Percentiles rank a stretch among this genome's conserved stretches.
Conservation (phyloP, 2,797 vertebrate genomes). For the Trematomus bernacchii region DNA sequence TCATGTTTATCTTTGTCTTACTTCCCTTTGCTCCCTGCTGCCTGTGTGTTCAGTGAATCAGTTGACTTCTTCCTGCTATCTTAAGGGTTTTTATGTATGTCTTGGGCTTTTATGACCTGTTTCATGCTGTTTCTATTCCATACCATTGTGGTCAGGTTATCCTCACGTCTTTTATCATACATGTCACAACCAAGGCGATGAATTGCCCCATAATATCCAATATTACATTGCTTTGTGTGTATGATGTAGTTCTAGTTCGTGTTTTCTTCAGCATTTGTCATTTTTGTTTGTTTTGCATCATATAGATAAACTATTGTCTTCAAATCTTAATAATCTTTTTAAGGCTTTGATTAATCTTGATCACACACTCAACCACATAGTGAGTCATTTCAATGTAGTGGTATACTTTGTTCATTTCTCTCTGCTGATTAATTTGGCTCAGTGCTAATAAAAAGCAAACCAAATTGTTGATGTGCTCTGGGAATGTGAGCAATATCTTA, state of each 20-base stretch:
- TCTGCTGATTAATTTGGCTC: constrained; percentile 24
- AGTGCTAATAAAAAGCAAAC: constrained; percentile 11
- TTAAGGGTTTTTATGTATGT: constrained; percentile 46
- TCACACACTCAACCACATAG: not conserved
- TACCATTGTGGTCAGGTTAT: constrained; percentile 18
- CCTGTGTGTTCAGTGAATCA: constrained; percentile 64
- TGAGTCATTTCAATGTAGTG: constrained; percentile 4
- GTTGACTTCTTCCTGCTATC: constrained; percentile 61
- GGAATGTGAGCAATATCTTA: constrained; percentile 19
- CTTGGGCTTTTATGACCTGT: constrained; percentile 69
- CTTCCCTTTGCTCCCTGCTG: constrained; percentile 7
- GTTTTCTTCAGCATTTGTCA: constrained; percentile 9
- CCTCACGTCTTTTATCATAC: constrained; percentile 60
- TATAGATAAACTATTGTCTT: constrained; percentile 33
- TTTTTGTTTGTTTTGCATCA: constrained; percentile 38
- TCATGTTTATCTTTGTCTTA: constrained; percentile 34
- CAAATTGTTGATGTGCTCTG: not conserved
- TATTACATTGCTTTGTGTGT: constrained; percentile 9
- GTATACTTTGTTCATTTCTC: not conserved
- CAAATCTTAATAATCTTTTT: constrained; percentile 14
- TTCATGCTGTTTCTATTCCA: constrained; percentile 54
- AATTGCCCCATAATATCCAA: constrained; percentile 30
- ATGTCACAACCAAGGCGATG: constrained; percentile 45
- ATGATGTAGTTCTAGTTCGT: constrained; percentile 1
- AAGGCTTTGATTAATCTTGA: not conserved